Conservation (phyloP, 2,113 vertebrate genomes). For the Microtus oregoni region DNA sequence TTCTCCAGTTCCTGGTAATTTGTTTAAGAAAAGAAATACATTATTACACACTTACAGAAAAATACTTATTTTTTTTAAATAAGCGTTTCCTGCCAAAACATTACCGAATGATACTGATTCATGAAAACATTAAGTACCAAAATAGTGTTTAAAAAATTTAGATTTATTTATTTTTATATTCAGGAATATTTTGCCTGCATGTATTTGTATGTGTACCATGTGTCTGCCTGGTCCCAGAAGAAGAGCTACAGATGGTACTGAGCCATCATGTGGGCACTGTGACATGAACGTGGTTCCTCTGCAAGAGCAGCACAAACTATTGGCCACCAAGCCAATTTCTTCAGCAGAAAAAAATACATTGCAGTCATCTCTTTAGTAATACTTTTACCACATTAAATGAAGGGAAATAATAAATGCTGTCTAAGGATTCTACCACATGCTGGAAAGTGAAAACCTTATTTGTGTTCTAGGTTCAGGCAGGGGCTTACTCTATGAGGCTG, state of each 20-base stretch:
- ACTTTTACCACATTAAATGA: background rate
- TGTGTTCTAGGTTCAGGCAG: background rate
- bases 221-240: background rate
- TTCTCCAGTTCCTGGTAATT: slow-evolving; percentile 85
- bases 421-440: background rate
- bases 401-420: background rate
- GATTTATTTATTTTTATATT: background rate
- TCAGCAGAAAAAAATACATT: background rate
- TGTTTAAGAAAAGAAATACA: slow-evolving; percentile 36
- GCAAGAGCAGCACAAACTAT: background rate
- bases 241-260: background rate
- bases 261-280: background rate
- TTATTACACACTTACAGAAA: background rate
- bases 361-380: no score
- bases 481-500: background rate
- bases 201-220: background rate
- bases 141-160: background rate
- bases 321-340: background rate
- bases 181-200: background rate
- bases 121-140: background rate
- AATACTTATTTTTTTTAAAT: background rate
- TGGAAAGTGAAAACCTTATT: background rate
- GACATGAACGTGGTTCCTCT: background rate
- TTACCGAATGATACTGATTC: no score
- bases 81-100: background rate